These are phyloP conservation scores for Orbicella faveolata DNA, from an alignment of 64 coral and sea anemone species.

Conservation along the genomic window DNA sequence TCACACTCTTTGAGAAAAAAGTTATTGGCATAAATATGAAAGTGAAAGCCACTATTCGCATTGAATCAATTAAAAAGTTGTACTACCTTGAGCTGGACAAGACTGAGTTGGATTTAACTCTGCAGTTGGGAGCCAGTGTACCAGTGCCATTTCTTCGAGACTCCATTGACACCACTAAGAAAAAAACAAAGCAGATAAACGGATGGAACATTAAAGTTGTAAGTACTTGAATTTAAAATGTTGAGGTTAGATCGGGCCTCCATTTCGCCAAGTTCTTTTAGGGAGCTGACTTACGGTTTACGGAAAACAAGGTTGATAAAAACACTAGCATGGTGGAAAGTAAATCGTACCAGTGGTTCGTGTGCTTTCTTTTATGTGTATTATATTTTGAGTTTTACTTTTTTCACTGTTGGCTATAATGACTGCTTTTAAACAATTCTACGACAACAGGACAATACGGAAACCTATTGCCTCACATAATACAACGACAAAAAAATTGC, in stretches of 20 bases:
- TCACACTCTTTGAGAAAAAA: constrained; percentile 25
- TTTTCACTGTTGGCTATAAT: neutral
- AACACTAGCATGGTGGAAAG: neutral
- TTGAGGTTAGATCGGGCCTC: neutral
- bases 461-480: constrained; percentile 5
- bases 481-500: neutral
- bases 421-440: neutral
- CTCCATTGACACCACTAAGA: neutral
- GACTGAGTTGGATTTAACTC: neutral
- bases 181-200: neutral
- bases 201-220: neutral
- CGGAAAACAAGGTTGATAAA: constrained; percentile 22
- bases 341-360: neutral
- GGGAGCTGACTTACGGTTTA: neutral
- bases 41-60: neutral
- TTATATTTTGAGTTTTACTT: neutral
- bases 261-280: neutral
- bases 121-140: neutral
- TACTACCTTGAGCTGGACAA: neutral
- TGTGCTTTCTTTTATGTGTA: neutral
- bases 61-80: constrained; percentile 1
- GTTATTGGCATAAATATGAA: neutral
- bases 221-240: neutral
- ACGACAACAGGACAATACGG: neutral
- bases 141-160: neutral